Base-by-base conservation (phyloP, 35 echinoderm and acorn worm genomes). In the Apostichopus japonicus region DNA sequence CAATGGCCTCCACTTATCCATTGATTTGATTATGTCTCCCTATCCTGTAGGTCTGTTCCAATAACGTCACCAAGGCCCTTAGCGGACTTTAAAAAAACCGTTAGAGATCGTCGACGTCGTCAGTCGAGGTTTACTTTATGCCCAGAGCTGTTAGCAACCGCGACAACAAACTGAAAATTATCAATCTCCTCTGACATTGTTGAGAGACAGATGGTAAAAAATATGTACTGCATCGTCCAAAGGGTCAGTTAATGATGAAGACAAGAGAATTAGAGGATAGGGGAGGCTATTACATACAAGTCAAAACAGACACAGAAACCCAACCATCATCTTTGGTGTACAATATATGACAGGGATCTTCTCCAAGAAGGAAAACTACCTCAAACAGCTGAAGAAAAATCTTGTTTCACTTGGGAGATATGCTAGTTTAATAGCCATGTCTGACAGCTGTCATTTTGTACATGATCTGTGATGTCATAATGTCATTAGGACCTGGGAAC, bases 21-120 rank as follows among this genome's bases (percentile, higher is more conserved):
- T 57, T 84, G 54, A 84, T 84, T 84, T 84, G 81, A 84, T 84
- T 84, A 84, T 84, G 24, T 58, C 56, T 84, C 8, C 81, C 23
- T 8, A 15, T 84, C 81, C 81, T 57, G 81, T 84, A 84, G 81
- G 81, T 84, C 81, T 84, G 81, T 58, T 84, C 81, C 55, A 84
- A 58, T 84, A 84, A 84, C 51, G 81, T 84, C 81, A 84, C 14
- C 19, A 51, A 51, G 81, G 16, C 81, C 53, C 81, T 84, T 57
- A 51, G 54, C 17, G 56, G 81, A 84, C 81, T 58, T 17, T 22
- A 84, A 84, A 84, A 55, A 54, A 54, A 83, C 19, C 71, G 71
- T 75, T 75, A 1, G 24, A 84, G 54, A 84, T 59, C 81, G 57
- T 24, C 33, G 33, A 44, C 33, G 33, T 44, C 33, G 33, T 44